A percentile compares a stretch with the other conserved stretches of the same genome.
phyloP scores from a whole-genome alignment of 2,797 vertebrate genomes.

The Podarcis siculus region DNA sequence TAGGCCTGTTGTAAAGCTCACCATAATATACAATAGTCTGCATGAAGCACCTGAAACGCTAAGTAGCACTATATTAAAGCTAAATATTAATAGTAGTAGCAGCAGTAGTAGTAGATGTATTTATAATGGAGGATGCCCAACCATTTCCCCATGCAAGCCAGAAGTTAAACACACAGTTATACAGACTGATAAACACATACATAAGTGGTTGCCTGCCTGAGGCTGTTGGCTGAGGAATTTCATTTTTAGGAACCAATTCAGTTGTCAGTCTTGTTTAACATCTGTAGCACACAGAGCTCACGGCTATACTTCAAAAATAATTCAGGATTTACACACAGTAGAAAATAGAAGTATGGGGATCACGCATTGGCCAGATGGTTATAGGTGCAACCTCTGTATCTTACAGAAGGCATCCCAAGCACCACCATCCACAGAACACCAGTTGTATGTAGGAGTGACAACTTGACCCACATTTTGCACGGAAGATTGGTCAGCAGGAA shows the following conservation, averaged over 20 bases:
- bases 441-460: background rate
- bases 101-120: too few relatives aligned
- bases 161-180: background rate
- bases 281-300: background rate
- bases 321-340: background rate
- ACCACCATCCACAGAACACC: background rate
- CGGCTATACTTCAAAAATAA: background rate
- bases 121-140: too few relatives aligned
- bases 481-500: background rate
- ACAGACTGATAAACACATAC: background rate
- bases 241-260: conserved; percentile 8
- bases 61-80: background rate
- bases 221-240: background rate
- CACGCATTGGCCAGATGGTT: background rate
- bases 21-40: background rate
- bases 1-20: background rate
- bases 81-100: background rate
- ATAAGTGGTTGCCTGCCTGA: background rate
- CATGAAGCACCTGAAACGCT: too few relatives aligned
- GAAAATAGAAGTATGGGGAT: background rate
- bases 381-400: background rate
- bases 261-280: background rate
- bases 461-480: background rate
- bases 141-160: background rate
- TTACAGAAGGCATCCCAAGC: background rate